Evolutionary conservation across 2,888 invertebrate genomes (phyloP), one percentile per base, ranked within the genome.

Genomic region (Herminia tarsipennalis): DNA sequence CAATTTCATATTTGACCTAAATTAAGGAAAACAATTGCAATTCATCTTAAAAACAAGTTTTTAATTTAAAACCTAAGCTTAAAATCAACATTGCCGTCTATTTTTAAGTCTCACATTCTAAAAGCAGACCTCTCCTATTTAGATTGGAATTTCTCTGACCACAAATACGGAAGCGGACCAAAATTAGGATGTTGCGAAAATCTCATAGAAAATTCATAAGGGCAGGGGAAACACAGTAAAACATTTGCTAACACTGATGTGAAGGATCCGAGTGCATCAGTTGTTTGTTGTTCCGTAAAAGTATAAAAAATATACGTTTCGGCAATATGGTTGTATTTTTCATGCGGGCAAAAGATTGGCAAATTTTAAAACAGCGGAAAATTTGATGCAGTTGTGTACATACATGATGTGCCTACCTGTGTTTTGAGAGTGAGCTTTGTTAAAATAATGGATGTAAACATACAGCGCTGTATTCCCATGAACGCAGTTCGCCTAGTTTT

Each of bases 231-330:
- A 27, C 36, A 29, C n/a, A 32, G 30, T 27, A 10, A 28, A 46
- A 38, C 37, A 43, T 55, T 50, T 47, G 34, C 48, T 18, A 22
- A 21, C 38, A 30, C 14, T 49, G 41, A 37, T 41, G 43, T 13
- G 32, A n/a, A 28, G 27, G 32, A 44, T 33, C 17, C 20, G 28
- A 41, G 49, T 47, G 56, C 61, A 62, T 49, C 61, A 50, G 56
- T 56, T 52, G 40, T 61, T 39, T 51, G 42, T 43, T 55, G 48
- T 44, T 34, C 30, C 34, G 33, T 34, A 41, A 52, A 24, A 32
- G 45, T 37, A 49, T 39, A 10, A 29, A 45, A 68, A 65, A 68
- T n/a, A 58, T 45, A 49, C 55, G 54, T 49, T 51, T 47, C 17
- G 29, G 20, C 35, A 59, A 49, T 52, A 32, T 43, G 33, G 50